Percentiles rank a stretch among this genome's conserved stretches.
Conservation (phyloP, 1,140 invertebrate species). For the Agrilus planipennis region DNA sequence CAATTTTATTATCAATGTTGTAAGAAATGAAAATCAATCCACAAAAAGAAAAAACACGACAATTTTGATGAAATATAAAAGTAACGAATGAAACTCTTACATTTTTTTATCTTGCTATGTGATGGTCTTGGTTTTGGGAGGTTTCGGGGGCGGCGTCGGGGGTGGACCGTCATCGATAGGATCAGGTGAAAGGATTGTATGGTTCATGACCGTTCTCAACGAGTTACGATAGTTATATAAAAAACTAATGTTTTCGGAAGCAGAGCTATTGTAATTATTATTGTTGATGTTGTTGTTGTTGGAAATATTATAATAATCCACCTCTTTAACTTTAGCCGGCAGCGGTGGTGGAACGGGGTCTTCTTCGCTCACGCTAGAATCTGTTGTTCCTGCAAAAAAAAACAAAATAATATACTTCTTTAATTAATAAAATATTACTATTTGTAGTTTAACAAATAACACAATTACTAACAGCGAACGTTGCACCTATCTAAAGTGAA, state of each 20-base stretch:
- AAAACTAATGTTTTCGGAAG: conserved; percentile 26
- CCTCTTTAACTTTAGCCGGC: conserved; percentile 47
- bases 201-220: conserved; percentile 6
- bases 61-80: no score
- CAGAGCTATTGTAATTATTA: no score
- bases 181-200: conserved; percentile 5
- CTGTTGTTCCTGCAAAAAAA: conserved; percentile 42
- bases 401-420: conserved; percentile 8
- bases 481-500: no score
- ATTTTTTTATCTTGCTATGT: conserved; percentile 22
- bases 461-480: no score
- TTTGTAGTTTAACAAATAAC: no score
- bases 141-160: conserved; percentile 46
- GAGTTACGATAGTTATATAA: conserved; percentile 23
- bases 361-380: conserved; percentile 53
- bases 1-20: no score
- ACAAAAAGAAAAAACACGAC: no score
- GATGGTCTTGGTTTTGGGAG: conserved; percentile 39
- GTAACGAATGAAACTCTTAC: no score
- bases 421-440: no score
- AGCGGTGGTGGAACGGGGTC: conserved; percentile 55
- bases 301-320: conserved; percentile 18
- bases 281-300: no score
- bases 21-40: no score
- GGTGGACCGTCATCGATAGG: conserved; percentile 33